Base-by-base conservation (phyloP, 1,140 invertebrate genomes). In the Dendroctonus ponderosae region DNA sequence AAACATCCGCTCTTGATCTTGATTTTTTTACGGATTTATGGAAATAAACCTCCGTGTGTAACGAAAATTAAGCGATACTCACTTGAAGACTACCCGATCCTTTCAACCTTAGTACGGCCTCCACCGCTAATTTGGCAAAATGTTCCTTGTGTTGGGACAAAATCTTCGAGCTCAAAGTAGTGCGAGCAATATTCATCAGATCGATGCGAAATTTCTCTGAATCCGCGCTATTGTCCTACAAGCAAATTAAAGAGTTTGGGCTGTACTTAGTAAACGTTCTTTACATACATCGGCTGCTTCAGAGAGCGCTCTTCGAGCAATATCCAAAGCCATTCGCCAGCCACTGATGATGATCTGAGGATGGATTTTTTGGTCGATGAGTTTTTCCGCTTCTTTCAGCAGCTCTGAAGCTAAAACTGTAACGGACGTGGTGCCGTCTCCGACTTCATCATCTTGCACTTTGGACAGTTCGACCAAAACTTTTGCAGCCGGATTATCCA, bases 381-480 rank as follows among this genome's bases (percentile, higher is more conserved):
- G 80, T 74, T 92, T 91, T 79, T 99, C 98, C 5, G 97, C 97
- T 82, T 98, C 95, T 76, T 91, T 89, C 2, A 99, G 80, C 12
- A 99, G 80, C 82, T 99, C 97, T 69, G 96, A 88, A 75, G 97
- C 97, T 59, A 99, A 81, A 15, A 99, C 97, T 60, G 96, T 96
- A 0, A 99, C 98, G 14, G 96, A 98, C 42, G 98, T 99, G 46
- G 98, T 99, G 39, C 97, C 98, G 87, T 99, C 98, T 57, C 98
- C 98, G 73, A 99, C 97, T 87, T 99, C 98, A 81, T 97, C 95
- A 84, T 99, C 98, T 79, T 99, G 97, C 7, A 97, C 94, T 82
- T 94, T 93, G 3, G 96, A 97, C 86, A 99, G 98, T 71, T 99
- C 95, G 14, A 99, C 95, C 39, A 99, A 82, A 76, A 99, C 94